Percentiles rank a stretch among this genome's conserved stretches.
Evolutionary conservation across 2,888 invertebrate genomes (phyloP).

Genomic region (Ametastegia equiseti): DNA sequence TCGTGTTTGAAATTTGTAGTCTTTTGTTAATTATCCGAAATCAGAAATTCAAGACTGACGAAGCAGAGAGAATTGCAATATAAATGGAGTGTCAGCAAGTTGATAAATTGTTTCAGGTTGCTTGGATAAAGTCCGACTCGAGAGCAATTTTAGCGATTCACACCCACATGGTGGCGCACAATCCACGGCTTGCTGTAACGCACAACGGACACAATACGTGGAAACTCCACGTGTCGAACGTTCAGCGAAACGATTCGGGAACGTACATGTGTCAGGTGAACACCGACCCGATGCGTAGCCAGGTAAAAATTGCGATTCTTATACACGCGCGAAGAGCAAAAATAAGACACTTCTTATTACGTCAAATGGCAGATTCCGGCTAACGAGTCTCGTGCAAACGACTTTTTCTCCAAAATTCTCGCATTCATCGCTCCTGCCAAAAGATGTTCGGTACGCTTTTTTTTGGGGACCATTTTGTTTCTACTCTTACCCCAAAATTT

Average conservation of each 20-base stretch:
- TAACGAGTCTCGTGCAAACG: no score
- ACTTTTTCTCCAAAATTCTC: no score
- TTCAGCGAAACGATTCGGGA: conserved; percentile 75
- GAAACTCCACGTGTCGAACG: conserved; percentile 75
- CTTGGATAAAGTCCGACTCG: conserved; percentile 71
- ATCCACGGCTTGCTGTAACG: conserved; percentile 69
- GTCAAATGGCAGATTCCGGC: neutral
- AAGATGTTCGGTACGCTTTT: no score
- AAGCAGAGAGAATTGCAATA: neutral
- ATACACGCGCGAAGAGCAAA: neutral
- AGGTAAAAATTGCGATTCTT: conserved; percentile 55
- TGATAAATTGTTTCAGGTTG: conserved; percentile 62
- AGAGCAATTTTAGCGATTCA: conserved; percentile 70
- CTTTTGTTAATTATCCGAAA: no score
- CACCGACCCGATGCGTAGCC: conserved; percentile 69
- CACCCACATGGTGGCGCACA: conserved; percentile 73
- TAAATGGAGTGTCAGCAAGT: neutral
- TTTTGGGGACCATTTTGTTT: no score
- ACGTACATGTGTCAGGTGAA: conserved; percentile 76
- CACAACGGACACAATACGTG: conserved; percentile 75
- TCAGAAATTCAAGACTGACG: neutral
- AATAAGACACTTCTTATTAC: no score
- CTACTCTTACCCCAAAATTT: no score
- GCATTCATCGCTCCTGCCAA: no score
- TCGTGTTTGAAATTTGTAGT: no score